Evolutionary conservation across 2,113 vertebrate genomes (phyloP).

Genomic region (Nothobranchius kuhntae): DNA sequence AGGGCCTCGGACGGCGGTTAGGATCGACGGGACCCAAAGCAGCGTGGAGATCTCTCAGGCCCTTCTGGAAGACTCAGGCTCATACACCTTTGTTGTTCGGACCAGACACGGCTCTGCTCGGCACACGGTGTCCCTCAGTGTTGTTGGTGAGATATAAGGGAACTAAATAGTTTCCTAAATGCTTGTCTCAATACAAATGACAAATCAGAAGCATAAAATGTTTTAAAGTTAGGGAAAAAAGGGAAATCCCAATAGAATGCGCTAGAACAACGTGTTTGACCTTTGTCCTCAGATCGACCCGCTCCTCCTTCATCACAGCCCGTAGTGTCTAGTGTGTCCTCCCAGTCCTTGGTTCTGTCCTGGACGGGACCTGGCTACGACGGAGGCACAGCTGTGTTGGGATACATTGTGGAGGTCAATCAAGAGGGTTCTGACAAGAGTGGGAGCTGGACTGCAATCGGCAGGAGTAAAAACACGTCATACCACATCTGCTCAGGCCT

Average conservation of each 20-base stretch:
- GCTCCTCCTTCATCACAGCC: slow-evolving; percentile 78
- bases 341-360: slow-evolving; percentile 77
- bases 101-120: slow-evolving; percentile 66
- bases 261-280: neutral
- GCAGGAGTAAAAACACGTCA: slow-evolving; percentile 75
- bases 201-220: no score
- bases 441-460: slow-evolving; percentile 67
- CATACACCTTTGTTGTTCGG: slow-evolving; percentile 71
- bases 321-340: slow-evolving; percentile 69
- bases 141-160: slow-evolving; percentile 68
- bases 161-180: neutral
- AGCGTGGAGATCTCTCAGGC: slow-evolving; percentile 63
- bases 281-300: slow-evolving; percentile 66
- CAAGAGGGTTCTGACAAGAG: slow-evolving; percentile 19
- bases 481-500: slow-evolving; percentile 71
- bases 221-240: no score
- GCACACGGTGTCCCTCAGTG: slow-evolving; percentile 74
- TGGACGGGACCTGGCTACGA: slow-evolving; percentile 82
- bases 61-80: slow-evolving; percentile 67
- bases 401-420: slow-evolving; percentile 76
- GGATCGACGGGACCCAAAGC: slow-evolving; percentile 52
- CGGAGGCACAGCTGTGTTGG: slow-evolving; percentile 78
- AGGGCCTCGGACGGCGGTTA: slow-evolving; percentile 47
- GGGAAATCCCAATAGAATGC: neutral
- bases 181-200: neutral